A percentile compares a stretch with the other conserved stretches of the same genome.
Conservation (phyloP, 2,888 invertebrate species). For the Amphipyra berbera region DNA sequence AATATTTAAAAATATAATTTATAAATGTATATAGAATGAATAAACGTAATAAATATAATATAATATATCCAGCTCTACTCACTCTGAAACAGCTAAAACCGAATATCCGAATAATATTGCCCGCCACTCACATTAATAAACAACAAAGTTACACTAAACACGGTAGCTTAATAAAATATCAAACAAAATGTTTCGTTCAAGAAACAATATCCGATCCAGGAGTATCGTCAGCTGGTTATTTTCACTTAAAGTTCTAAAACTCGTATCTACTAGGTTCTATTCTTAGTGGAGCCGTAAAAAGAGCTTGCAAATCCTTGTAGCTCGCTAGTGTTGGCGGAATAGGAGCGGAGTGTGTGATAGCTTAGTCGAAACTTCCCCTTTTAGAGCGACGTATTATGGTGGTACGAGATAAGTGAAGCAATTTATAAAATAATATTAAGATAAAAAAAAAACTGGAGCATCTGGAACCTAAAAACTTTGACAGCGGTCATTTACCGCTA, state of each 20-base stretch:
- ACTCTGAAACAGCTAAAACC: not conserved
- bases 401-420: slow-evolving; percentile 7
- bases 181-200: slow-evolving; percentile 45
- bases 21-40: too few species aligned
- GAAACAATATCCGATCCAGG: slow-evolving; percentile 53
- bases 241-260: slow-evolving; percentile 64
- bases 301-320: slow-evolving; percentile 81
- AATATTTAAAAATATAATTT: too few species aligned
- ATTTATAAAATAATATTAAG: not conserved
- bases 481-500: too few species aligned
- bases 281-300: slow-evolving; percentile 77
- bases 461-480: too few species aligned
- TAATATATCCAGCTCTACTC: not conserved
- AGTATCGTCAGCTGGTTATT: slow-evolving; percentile 58
- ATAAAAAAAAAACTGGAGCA: not conserved
- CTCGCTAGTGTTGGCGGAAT: slow-evolving; percentile 78
- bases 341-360: slow-evolving; percentile 80
- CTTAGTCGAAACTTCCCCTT: slow-evolving; percentile 79
- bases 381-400: slow-evolving; percentile 63
- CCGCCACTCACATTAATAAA: slow-evolving; percentile 15
- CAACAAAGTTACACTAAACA: slow-evolving; percentile 13
- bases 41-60: too few species aligned
- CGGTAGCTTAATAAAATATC: slow-evolving; percentile 42
- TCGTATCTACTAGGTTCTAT: slow-evolving; percentile 66
- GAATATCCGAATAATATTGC: too few species aligned